These are phyloP conservation scores for Pseudeuparius sepicola DNA, from an alignment of 2,888 invertebrate species.

Conservation along the genomic window DNA sequence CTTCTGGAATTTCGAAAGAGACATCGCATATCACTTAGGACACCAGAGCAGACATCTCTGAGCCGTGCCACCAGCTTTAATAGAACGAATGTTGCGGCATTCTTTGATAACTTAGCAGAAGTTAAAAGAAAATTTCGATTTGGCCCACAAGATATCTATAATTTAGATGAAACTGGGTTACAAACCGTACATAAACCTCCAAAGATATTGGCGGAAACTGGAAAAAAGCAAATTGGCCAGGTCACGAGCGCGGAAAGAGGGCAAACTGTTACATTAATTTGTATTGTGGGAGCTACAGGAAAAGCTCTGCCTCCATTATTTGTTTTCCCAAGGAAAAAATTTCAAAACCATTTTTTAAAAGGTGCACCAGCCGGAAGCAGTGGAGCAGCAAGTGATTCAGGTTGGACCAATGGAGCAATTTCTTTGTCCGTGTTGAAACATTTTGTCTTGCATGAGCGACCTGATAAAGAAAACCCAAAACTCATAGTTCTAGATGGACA, in stretches of 20 bases:
- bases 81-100: no score
- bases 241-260: slow-evolving; percentile 6
- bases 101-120: slow-evolving; percentile 17
- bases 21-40: slow-evolving; percentile 21
- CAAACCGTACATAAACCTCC: slow-evolving; percentile 9
- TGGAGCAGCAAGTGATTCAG: slow-evolving; percentile 22
- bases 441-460: slow-evolving; percentile 22
- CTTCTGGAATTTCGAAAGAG: slow-evolving; percentile 14
- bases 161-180: slow-evolving; percentile 24
- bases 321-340: no score
- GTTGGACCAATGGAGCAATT: slow-evolving; percentile 25
- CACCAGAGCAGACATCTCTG: slow-evolving; percentile 17
- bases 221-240: no score
- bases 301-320: slow-evolving; percentile 8
- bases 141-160: slow-evolving; percentile 22
- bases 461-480: slow-evolving; percentile 17
- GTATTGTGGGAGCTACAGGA: slow-evolving; percentile 1
- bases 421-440: slow-evolving; percentile 16
- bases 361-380: slow-evolving; percentile 20
- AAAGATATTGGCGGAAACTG: slow-evolving; percentile 5
- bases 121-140: slow-evolving; percentile 6
- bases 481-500: slow-evolving; percentile 27
- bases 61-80: slow-evolving; percentile 9
- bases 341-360: slow-evolving; percentile 21
- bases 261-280: slow-evolving; percentile 1